phyloP scores from a whole-genome alignment of 2,113 vertebrate species.

The Psittacula cyanocephala region DNA sequence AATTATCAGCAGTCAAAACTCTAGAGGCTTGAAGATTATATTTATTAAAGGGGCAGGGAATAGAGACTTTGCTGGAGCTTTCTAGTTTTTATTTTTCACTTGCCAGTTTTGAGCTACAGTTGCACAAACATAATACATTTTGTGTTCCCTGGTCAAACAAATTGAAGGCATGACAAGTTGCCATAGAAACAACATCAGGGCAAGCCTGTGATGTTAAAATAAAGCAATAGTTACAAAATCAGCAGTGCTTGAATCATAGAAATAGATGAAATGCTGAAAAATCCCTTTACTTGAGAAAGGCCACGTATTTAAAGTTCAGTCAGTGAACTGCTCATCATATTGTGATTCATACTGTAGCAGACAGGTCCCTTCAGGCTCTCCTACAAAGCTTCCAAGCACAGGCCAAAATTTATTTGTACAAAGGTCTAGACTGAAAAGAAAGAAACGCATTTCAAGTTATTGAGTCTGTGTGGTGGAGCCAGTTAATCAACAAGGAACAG shows the following conservation, averaged over 20 bases:
- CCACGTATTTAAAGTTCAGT: not conserved
- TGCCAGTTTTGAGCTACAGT: conserved; percentile 3
- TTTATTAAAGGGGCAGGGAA: not conserved
- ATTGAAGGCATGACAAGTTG: not conserved
- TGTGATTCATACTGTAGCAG: not conserved
- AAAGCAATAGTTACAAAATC: not conserved
- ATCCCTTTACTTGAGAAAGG: not conserved
- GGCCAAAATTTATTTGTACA: not conserved
- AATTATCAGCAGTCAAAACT: not conserved
- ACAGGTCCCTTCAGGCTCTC: not conserved
- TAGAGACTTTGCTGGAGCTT: not conserved
- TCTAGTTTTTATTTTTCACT: not conserved
- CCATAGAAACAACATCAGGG: conserved; percentile 30
- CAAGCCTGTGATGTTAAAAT: not conserved
- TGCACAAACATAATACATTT: not conserved
- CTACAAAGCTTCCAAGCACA: not conserved
- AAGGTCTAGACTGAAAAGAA: not conserved
- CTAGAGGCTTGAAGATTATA: not conserved
- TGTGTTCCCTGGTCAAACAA: not conserved
- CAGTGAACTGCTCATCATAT: not conserved
- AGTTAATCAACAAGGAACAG: not conserved
- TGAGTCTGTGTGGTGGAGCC: not conserved
- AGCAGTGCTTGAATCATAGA: not conserved
- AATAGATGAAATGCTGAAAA: not conserved
- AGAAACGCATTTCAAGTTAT: not conserved